Evolutionary conservation across 2,888 invertebrate genomes (phyloP).

Genomic region (Synanthedon vespiformis): DNA sequence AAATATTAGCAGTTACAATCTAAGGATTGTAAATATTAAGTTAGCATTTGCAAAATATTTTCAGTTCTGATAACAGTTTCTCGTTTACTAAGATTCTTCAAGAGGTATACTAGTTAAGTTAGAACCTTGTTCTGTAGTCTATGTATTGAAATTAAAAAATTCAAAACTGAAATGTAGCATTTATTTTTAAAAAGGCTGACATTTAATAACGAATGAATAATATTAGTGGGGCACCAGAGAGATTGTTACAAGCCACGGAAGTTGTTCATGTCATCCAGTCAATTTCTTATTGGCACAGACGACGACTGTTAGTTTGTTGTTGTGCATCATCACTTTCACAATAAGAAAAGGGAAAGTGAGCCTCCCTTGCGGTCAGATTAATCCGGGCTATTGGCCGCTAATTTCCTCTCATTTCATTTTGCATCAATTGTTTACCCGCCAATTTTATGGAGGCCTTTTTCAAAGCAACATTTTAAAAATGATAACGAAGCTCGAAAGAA

Average conservation of each 20-base stretch:
- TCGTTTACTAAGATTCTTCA: no score
- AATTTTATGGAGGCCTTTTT: conserved; percentile 18
- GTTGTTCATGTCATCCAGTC: not conserved
- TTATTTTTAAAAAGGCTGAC: not conserved
- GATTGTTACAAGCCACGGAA: not conserved
- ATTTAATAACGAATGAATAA: not conserved
- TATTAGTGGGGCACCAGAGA: not conserved
- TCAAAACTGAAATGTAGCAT: no score
- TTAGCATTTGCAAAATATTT: no score
- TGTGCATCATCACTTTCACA: conserved; percentile 66
- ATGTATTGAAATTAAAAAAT: no score
- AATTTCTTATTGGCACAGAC: not conserved
- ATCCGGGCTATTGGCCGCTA: conserved; percentile 48
- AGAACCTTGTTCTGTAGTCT: no score
- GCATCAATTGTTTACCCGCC: conserved; percentile 35
- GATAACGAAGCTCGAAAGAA: no score
- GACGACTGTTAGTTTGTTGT: conserved; percentile 36
- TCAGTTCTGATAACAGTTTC: no score
- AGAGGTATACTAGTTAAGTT: no score
- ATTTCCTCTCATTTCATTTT: conserved; percentile 56
- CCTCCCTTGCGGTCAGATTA: conserved; percentile 66
- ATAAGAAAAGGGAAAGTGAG: conserved; percentile 66
- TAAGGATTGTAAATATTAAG: no score
- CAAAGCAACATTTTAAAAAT: no score
- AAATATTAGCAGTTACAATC: no score